Conservation (phyloP, 2,113 vertebrate species). For the Odontophorus gujanensis region DNA sequence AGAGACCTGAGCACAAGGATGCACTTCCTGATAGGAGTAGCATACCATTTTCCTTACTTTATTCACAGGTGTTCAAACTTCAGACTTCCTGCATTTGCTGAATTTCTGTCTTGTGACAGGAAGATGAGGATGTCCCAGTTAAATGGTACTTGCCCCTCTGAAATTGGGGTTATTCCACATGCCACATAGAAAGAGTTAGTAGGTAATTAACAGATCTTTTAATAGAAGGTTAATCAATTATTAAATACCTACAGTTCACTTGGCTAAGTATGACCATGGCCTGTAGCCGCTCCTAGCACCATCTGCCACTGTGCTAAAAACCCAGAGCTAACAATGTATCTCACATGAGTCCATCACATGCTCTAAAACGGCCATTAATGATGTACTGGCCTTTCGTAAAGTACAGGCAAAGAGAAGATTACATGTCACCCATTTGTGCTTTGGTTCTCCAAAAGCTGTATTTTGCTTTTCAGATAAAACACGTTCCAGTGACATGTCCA, state of each 20-base stretch:
- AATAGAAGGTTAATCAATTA: not conserved
- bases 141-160: not conserved
- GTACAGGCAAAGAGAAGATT: not conserved
- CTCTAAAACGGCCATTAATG: not conserved
- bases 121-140: not conserved
- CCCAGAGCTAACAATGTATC: not conserved
- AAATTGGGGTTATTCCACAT: not conserved
- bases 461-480: not conserved
- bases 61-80: not conserved
- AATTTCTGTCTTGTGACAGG: not conserved
- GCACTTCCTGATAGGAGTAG: not conserved
- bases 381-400: not conserved
- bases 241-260: not conserved
- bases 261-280: not conserved
- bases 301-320: not conserved
- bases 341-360: not conserved
- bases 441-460: not conserved
- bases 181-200: not conserved
- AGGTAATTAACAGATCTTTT: not conserved
- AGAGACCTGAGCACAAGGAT: not conserved
- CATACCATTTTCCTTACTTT: not conserved
- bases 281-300: not conserved
- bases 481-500: not conserved
- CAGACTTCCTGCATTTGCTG: not conserved
- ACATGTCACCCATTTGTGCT: not conserved